Base-by-base conservation (phyloP, 2,113 vertebrate species). In the Oryzias melastigma region DNA sequence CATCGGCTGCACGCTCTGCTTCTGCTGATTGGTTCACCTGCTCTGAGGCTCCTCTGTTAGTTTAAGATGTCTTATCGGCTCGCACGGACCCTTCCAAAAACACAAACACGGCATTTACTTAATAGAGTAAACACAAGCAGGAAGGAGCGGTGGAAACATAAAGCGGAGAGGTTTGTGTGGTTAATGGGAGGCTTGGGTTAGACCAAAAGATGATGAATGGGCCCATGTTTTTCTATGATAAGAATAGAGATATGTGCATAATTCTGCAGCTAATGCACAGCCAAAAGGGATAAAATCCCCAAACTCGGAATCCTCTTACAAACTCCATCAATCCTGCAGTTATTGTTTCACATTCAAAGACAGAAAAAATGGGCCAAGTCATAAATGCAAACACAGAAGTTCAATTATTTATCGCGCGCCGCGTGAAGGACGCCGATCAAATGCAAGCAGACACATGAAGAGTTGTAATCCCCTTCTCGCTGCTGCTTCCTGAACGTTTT, bases 31-130 rank as follows among this genome's bases (percentile, higher is more conserved):
- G 12, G 27, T 62, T 68, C 53, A 65, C 61, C 65, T 62, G 64
- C 41, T 77, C 60, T 55, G 8, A 24, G 68, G 27, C 53, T 76
- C 55, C 42, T 68, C 65, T 82, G 77, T 80, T 83, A 73, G 78
- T 80, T 70, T 80, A 83, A 85, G 79, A 85, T 78, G 22, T 7
- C 46, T 77, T 82, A 84, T 87, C 83, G 69, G 29, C 63, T 58
- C 62, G 24, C 63, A 71, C 64, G 46, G 61, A 74, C 42, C 47
- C 20, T 41, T 13, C 62, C 64, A 17, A 0, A 5, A 55, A 41
- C 3, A 35, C 47, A 54, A 61, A 71, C 22, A 29, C 69, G 50
- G 66, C 51, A 68, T 75, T 62, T 35, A 41, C 65, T 61, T 52
- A 62, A 69, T 14, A 14, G 44, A 58, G 27, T 1, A 25, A 43